Base-by-base conservation (phyloP, 2,888 invertebrate species). In the Eulithis testata region DNA sequence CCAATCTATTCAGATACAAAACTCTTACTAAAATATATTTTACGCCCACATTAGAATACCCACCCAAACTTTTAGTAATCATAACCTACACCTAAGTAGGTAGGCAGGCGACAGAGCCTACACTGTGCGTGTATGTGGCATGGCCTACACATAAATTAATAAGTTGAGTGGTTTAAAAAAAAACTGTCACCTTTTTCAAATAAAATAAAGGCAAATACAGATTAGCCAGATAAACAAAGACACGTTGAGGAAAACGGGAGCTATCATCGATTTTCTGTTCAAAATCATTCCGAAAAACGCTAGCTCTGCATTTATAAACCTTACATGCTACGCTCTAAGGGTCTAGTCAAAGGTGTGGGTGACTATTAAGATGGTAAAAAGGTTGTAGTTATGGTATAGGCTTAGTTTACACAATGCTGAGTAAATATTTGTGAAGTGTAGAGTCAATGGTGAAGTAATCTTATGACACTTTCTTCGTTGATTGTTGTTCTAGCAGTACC, bases 171-270 rank as follows among this genome's bases (percentile, higher is more conserved):
- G n/a, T 21, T 21, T 49, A 9, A 49, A 74, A 21, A 21, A 21
- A 3, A 49, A 74, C 70, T 63, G 51, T 44, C 14, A 63, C 56
- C 55, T 8, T 70, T 71, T 64, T 61, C 63, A 70, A 70, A 76
- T 68, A 68, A 71, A 76, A 76, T 59, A 66, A 67, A 63, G 56
- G 43, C 58, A 84, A 83, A 82, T 79, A 82, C 54, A 84, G 84
- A 87, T 88, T 85, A 87, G 84, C 82, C 80, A 79, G 79, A 85
- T 85, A 87, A 86, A 85, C 81, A 87, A 87, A 86, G 82, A 81
- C 69, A 75, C 79, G 73, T 76, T 74, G 74, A 69, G 70, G 70
- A 82, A 86, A 88, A 88, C 88, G 80, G 90, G 81, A 90, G 90
- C 89, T 86, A 84, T 86, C 84, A 82, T 58, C 45, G 60, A 53